phyloP scores from a whole-genome alignment of 2,888 invertebrate species.

The Thecocarcelia acutangulata region DNA sequence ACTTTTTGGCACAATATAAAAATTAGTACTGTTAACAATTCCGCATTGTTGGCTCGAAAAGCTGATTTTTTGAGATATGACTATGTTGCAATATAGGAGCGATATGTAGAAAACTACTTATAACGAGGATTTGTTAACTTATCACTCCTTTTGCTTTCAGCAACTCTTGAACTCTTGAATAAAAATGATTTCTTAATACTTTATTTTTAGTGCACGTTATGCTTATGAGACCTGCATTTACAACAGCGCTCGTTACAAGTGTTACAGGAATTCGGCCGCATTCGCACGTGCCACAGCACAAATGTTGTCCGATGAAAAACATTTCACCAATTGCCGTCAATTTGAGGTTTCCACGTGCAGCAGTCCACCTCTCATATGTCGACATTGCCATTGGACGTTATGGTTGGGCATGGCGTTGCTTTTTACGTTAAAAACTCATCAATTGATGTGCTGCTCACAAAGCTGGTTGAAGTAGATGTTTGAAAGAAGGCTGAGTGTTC shows the following conservation, averaged over 20 bases:
- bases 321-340: conserved; percentile 79
- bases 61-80: too few relatives aligned
- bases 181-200: conserved; percentile 1
- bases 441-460: conserved; percentile 26
- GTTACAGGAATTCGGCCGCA: conserved; percentile 78
- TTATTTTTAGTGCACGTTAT: conserved; percentile 77
- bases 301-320: conserved; percentile 80
- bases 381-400: conserved; percentile 33
- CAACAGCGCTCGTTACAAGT: conserved; percentile 81
- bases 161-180: too few relatives aligned
- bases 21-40: too few relatives aligned
- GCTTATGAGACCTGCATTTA: conserved; percentile 81
- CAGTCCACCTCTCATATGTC: conserved; percentile 1
- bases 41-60: too few relatives aligned
- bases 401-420: conserved; percentile 46
- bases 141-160: too few relatives aligned
- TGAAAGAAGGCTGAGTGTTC: background rate
- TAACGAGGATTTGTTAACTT: too few relatives aligned
- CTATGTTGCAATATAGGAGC: too few relatives aligned
- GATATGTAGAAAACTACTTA: too few relatives aligned
- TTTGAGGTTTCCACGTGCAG: conserved; percentile 76
- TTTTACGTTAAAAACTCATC: conserved; percentile 40
- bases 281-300: conserved; percentile 80
- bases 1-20: too few relatives aligned
- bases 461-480: background rate